Evolutionary conservation across 2,797 vertebrate genomes (phyloP), one percentile per base, ranked within the genome.

Genomic region (Rhinoraja longicauda): DNA sequence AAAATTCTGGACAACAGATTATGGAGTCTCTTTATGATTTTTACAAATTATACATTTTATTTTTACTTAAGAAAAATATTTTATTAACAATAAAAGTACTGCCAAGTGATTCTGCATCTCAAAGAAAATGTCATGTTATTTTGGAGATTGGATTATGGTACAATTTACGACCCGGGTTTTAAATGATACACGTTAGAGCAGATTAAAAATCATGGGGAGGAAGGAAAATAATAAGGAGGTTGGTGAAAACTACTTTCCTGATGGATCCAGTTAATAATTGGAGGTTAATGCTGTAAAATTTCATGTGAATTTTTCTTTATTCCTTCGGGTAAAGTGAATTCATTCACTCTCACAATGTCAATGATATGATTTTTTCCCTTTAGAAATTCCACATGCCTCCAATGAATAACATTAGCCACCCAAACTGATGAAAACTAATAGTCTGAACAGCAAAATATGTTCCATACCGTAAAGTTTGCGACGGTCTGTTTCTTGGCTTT

Each of bases 401-500:
- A 92, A 92, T 75, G 53, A 26, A 24, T 4, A 70, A 21, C 17
- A 72, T n/a, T 26, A 70, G 24, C 21, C 21, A 91, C 26, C 15
- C 10, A 72, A 70, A 19, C 39, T 21, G 21, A 5, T 39, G 8
- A 45, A 39, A 26, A 45, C 32, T 12, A 62, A 21, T n/a, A 64
- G 26, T 36, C 17, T 24, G 2, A 72, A 72, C 32, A 29, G 24
- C 24, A 39, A 90, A 82, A 93, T 92, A 94, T 95, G 94, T 94
- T 45, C 94, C 94, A 94, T 97, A 99, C 99, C 98, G 98, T 94
- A 98, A 95, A 39, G 97, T 96, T 94, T 97, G 98, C 94, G 98
- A 97, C 76, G 98, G 97, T 93, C 98, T 99, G 95, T 96, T 98
- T 94, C 97, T 97, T 91, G 99, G 99, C 94, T 98, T 99, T 95